Conservation (phyloP, 2,888 invertebrate species). For the Philhelius pedissequus region DNA sequence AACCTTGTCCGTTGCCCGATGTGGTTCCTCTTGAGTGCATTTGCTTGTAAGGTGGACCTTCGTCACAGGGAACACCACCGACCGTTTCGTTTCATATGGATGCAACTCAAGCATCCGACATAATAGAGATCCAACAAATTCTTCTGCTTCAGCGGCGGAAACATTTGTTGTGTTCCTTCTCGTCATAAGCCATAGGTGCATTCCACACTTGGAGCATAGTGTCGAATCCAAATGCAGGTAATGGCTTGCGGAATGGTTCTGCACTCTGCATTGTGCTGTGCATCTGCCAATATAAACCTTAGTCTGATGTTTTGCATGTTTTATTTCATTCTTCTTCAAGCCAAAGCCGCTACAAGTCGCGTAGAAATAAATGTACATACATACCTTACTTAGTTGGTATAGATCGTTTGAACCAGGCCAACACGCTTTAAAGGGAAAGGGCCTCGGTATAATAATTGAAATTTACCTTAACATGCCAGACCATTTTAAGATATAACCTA, state of each 20-base stretch:
- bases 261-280: constrained; percentile 5
- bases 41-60: constrained; percentile 78
- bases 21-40: constrained; percentile 78
- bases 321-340: constrained; percentile 55
- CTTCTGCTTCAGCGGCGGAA: constrained; percentile 67
- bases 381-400: background rate
- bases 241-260: constrained; percentile 45
- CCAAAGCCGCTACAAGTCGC: constrained; percentile 50
- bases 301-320: constrained; percentile 50
- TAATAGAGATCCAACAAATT: constrained; percentile 68
- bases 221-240: constrained; percentile 63
- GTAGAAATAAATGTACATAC: constrained; percentile 45
- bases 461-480: constrained; percentile 33
- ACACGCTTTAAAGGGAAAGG: background rate
- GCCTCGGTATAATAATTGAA: constrained; percentile 34
- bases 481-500: constrained; percentile 50
- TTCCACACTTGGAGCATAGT: constrained; percentile 58
- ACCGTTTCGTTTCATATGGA: constrained; percentile 69
- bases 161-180: constrained; percentile 65
- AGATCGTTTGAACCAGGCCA: constrained; percentile 26
- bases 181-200: constrained; percentile 66
- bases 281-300: constrained; percentile 58
- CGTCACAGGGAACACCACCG: constrained; percentile 67
- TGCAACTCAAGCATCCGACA: constrained; percentile 69
- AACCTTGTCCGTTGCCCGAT: constrained; percentile 50